These are phyloP conservation scores for Apamea sordens DNA, from an alignment of 2,888 invertebrate genomes.

Conservation along the genomic window DNA sequence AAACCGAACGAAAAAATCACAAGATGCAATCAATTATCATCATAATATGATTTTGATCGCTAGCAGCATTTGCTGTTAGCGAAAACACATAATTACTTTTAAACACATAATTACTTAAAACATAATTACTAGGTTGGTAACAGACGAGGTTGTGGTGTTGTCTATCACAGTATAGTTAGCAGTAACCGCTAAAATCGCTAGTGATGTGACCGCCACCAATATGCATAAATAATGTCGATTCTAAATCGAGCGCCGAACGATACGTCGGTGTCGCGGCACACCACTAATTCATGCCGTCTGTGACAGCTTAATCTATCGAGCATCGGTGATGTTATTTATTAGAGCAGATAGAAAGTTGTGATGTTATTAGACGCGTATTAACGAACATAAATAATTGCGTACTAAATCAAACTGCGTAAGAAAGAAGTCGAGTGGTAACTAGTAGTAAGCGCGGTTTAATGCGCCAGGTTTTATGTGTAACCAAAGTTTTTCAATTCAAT, in stretches of 20 bases:
- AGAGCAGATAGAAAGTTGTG: not conserved
- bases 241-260: constrained; percentile 53
- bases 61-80: not conserved
- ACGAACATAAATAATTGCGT: not conserved
- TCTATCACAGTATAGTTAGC: not conserved
- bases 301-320: constrained; percentile 30
- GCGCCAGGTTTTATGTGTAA: not conserved
- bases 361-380: constrained; percentile 11
- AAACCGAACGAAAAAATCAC: not conserved
- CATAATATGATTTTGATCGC: not conserved
- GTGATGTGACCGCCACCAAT: constrained; percentile 17
- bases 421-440: not conserved
- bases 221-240: constrained; percentile 52
- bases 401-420: not conserved
- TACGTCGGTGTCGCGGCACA: constrained; percentile 19
- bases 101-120: too few species aligned
- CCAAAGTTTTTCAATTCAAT: not conserved
- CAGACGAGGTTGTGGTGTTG: not conserved
- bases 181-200: constrained; percentile 18
- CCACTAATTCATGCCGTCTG: constrained; percentile 39
- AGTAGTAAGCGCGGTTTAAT: not conserved
- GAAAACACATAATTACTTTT: not conserved
- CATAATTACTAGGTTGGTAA: not conserved
- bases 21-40: too few species aligned
- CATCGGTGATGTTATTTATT: constrained; percentile 23